phyloP scores from a whole-genome alignment of 92 coral and sea anemone genomes.

The Paragorgia papillata region DNA sequence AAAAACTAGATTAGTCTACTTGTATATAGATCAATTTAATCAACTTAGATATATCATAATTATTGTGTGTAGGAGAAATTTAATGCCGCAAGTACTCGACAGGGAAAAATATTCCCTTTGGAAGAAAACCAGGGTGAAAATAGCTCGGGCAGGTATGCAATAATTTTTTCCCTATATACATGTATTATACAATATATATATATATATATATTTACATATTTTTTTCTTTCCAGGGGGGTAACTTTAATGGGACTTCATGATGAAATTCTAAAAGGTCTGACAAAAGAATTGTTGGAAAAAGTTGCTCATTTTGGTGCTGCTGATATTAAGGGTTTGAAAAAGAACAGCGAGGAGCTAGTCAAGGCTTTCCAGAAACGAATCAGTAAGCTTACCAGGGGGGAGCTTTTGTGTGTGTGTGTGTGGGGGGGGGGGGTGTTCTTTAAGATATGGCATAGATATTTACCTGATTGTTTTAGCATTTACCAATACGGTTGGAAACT shows the following conservation, averaged over 20 bases:
- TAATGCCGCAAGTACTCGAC: constrained; percentile 23
- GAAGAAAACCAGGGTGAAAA: constrained; percentile 31
- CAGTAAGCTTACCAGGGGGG: background rate
- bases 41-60: too few species aligned
- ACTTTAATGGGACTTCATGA: constrained; percentile 38
- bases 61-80: constrained; percentile 6
- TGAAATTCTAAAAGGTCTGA: constrained; percentile 18
- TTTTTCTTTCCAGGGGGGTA: background rate
- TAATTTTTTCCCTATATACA: background rate
- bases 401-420: too few species aligned
- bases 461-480: too few species aligned
- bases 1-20: too few species aligned
- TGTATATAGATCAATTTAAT: too few species aligned
- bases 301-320: constrained; percentile 44
- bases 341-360: constrained; percentile 32
- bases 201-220: background rate
- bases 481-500: too few species aligned
- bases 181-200: background rate
- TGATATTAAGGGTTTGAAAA: constrained; percentile 22
- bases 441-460: too few species aligned
- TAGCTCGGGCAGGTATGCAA: background rate
- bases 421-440: too few species aligned
- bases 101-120: constrained; percentile 13
- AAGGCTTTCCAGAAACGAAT: constrained; percentile 34
- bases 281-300: constrained; percentile 34